A percentile compares a stretch with the other conserved stretches of the same genome.
phyloP scores from a whole-genome alignment of 2,113 vertebrate species.

The Haemorhous mexicanus region DNA sequence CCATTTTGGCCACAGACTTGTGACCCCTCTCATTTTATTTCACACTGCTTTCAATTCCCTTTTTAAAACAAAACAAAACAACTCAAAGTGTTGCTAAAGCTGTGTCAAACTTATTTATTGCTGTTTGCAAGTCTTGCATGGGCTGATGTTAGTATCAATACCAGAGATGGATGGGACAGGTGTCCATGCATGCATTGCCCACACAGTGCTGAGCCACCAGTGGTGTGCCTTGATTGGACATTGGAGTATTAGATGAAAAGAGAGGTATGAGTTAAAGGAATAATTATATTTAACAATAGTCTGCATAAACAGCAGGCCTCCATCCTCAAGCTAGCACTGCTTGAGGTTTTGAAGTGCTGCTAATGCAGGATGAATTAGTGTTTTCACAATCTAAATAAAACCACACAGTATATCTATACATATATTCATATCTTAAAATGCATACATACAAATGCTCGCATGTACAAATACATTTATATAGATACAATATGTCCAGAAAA shows the following conservation, averaged over 20 bases:
- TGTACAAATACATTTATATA: background rate
- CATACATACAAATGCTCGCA: background rate
- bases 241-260: background rate
- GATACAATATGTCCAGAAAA: background rate
- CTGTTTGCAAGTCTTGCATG: background rate
- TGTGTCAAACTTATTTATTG: constrained; percentile 44
- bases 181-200: background rate
- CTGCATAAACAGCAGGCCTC: background rate
- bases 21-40: constrained; percentile 59
- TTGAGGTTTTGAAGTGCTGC: background rate
- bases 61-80: constrained; percentile 57
- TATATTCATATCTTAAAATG: background rate
- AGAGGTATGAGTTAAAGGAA: background rate
- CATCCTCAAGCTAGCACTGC: background rate
- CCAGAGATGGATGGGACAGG: background rate
- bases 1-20: constrained; percentile 54
- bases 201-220: background rate
- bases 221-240: fast-evolving
- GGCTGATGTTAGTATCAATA: background rate
- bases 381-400: background rate
- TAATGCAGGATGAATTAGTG: background rate
- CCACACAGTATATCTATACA: too few species aligned
- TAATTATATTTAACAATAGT: background rate
- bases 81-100: constrained; percentile 49
- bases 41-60: constrained; percentile 46